Conservation (phyloP, 2,888 invertebrate genomes). For the Polia nebulosa region DNA sequence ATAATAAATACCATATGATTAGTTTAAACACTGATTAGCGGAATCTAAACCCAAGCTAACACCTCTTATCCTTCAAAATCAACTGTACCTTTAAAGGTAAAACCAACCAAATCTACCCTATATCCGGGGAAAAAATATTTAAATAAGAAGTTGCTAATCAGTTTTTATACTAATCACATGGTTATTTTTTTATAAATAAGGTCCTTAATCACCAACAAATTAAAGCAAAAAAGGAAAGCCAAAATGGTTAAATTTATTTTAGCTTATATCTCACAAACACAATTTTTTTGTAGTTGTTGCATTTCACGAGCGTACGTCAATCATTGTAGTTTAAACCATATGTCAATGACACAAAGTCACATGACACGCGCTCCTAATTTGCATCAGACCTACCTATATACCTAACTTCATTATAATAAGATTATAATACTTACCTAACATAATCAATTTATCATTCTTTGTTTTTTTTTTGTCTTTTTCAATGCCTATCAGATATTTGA, state of each 20-base stretch:
- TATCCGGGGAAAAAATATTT: no score
- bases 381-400: conserved; percentile 1
- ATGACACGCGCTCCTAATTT: conserved; percentile 2
- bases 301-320: neutral
- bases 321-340: neutral
- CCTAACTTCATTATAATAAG: neutral
- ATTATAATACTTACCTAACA: conserved; percentile 5
- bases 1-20: no score
- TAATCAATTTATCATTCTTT: conserved; percentile 10
- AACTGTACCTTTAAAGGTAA: no score
- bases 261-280: neutral
- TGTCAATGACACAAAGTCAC: neutral
- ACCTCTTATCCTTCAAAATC: no score
- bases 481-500: conserved; percentile 7
- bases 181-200: no score
- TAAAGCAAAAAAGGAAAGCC: conserved; percentile 4
- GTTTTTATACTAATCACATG: no score
- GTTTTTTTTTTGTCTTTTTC: conserved; percentile 11
- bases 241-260: neutral
- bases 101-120: no score
- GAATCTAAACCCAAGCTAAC: no score
- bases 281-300: neutral
- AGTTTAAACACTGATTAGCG: no score
- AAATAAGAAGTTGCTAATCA: no score
- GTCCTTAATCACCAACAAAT: no score